Conservation (phyloP, 23 tunicate genomes). For the Phallusia fumigata region DNA sequence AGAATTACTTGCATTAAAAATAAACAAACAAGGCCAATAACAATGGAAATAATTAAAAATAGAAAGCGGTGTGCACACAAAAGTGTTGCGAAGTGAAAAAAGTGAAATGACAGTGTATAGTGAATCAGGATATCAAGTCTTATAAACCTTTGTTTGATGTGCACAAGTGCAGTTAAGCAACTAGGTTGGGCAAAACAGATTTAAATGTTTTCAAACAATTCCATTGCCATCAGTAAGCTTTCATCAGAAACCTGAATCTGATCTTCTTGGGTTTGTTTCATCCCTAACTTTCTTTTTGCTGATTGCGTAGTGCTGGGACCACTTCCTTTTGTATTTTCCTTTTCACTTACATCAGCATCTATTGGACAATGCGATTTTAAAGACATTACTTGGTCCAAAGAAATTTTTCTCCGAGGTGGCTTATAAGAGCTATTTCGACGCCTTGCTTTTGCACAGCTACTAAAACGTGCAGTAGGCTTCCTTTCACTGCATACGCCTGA, state of each 20-base stretch:
- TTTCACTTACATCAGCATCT: background rate
- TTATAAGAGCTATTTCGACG: conserved; percentile 30
- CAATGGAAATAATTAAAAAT: no score
- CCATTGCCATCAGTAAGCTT: conserved; percentile 32
- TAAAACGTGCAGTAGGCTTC: background rate
- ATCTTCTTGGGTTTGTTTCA: conserved; percentile 25
- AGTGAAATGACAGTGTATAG: no score
- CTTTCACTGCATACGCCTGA: background rate
- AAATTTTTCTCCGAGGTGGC: conserved; percentile 24
- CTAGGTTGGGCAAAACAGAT: background rate
- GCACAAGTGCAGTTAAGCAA: no score
- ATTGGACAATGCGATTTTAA: background rate
- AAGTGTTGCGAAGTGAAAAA: no score
- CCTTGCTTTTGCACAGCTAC: conserved; percentile 15
- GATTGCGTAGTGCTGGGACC: background rate
- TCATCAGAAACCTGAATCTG: conserved; percentile 34
- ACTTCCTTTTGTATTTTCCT: background rate
- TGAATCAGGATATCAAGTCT: no score
- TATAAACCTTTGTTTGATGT: no score
- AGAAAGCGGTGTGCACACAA: no score
- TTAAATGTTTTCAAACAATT: conserved; percentile 26
- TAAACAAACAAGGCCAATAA: no score
- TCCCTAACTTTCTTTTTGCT: conserved; percentile 17
- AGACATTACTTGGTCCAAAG: background rate
- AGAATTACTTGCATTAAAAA: no score